Base-by-base conservation (phyloP, 2,888 invertebrate genomes). In the Pyralis farinalis region DNA sequence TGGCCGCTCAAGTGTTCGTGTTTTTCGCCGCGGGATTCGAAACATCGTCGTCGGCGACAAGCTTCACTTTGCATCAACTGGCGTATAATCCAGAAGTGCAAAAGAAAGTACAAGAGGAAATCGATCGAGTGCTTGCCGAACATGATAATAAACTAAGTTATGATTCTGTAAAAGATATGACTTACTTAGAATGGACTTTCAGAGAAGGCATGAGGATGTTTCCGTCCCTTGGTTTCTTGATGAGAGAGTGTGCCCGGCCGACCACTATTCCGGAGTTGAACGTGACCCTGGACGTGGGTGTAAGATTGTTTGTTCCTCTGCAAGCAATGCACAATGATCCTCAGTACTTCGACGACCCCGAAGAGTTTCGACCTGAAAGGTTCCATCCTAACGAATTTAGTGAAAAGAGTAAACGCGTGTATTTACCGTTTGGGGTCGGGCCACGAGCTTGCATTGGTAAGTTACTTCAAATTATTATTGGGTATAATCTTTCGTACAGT, bases 11-110 rank as follows among this genome's bases (percentile, higher is more conserved):
- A 40, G 68, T 64, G 1, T 81, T 84, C 32, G 64, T 83, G 7
- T 84, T 83, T 48, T 80, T 82, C 30, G 76, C 76, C 1, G 90
- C 88, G 0, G 90, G 89, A 0, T 90, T 87, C 34, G 89, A 89
- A 46, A 87, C 89, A 0, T 89, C 88, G 0, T 86, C 90, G 0
- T 79, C 83, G 0, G 76, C 84, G 0, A 78, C 83, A 3, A 78
- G 79, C 31, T 73, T 59, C 47, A 73, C 81, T 1, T 52, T 82
- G 30, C 77, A 81, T 42, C 71, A 82, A 52, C 61, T 83, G 1
- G 82, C 82, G 1, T 64, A 53, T 48, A 49, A 79, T 31, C 75
- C 70, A 0, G 63, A 63, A 6, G 65, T 72, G 3, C 82, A 83
- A 43, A 44, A 45, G 1, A 68, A 62, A 20, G 75, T 59, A 7